phyloP scores from a whole-genome alignment of 2,797 vertebrate genomes.

The Neosalanx taihuensis region DNA sequence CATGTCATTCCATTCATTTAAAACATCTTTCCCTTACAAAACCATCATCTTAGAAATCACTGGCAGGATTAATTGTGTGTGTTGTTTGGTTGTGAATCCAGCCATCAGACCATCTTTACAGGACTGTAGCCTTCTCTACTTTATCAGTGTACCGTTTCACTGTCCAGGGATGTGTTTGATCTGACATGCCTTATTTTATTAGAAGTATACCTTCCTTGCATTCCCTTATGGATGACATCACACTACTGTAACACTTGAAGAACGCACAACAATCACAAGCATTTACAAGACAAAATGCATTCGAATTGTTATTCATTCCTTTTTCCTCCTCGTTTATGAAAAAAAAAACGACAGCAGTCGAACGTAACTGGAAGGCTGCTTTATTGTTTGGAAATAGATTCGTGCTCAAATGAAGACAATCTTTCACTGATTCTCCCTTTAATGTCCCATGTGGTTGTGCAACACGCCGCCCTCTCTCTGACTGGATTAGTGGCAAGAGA shows the following conservation, averaged over 20 bases:
- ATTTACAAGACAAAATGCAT: slow-evolving; percentile 1
- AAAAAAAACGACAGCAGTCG: slow-evolving; percentile 67
- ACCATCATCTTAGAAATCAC: background rate
- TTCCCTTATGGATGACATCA: background rate
- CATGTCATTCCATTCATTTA: background rate
- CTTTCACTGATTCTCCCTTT: slow-evolving; percentile 74
- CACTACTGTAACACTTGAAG: background rate
- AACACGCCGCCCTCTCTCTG: slow-evolving; percentile 75
- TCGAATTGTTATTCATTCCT: background rate
- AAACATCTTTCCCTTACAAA: background rate
- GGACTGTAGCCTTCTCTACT: background rate
- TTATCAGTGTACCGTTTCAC: background rate
- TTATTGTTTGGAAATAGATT: slow-evolving; percentile 85
- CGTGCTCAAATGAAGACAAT: slow-evolving; percentile 84
- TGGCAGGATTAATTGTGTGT: background rate
- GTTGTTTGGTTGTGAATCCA: background rate
- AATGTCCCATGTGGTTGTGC: slow-evolving; percentile 76
- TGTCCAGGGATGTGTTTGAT: background rate
- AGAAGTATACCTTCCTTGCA: background rate
- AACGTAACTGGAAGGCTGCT: slow-evolving; percentile 81
- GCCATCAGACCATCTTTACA: background rate
- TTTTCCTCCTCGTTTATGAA: background rate
- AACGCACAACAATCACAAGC: background rate
- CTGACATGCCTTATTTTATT: background rate
- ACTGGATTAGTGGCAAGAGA: slow-evolving; percentile 77